Conservation (phyloP, 2,888 invertebrate genomes). For the Dynastes maya region DNA sequence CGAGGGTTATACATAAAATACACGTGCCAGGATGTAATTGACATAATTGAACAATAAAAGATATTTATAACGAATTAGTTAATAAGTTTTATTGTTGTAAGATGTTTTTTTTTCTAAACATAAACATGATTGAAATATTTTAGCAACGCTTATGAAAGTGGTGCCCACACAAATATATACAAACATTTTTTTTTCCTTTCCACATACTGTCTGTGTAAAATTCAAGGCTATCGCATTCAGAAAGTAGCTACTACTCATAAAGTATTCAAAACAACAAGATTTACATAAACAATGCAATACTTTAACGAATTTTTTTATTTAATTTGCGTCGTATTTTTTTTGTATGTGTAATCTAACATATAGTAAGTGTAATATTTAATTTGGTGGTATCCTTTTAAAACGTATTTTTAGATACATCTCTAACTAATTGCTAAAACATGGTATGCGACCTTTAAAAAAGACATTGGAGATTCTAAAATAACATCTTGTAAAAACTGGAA, state of each 20-base stretch:
- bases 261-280: constrained; percentile 7
- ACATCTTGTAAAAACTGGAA: not conserved
- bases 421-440: constrained; percentile 2
- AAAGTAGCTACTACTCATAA: not conserved
- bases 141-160: not conserved
- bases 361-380: too few relatives aligned
- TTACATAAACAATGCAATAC: not conserved
- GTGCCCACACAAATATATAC: not conserved
- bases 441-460: constrained; percentile 10
- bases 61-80: too few relatives aligned
- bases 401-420: not conserved
- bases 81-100: too few relatives aligned
- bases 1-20: too few relatives aligned
- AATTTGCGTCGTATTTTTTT: not conserved
- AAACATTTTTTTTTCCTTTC: not conserved
- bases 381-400: not conserved
- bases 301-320: not conserved
- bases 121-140: too few relatives aligned
- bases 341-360: too few relatives aligned
- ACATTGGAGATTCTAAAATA: not conserved
- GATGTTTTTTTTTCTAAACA: too few relatives aligned
- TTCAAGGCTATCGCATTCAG: constrained; percentile 21
- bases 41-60: too few relatives aligned
- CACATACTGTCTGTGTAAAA: not conserved
- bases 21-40: too few relatives aligned